Conservation (phyloP, 2,113 vertebrate genomes). For the Penelope pileata region DNA sequence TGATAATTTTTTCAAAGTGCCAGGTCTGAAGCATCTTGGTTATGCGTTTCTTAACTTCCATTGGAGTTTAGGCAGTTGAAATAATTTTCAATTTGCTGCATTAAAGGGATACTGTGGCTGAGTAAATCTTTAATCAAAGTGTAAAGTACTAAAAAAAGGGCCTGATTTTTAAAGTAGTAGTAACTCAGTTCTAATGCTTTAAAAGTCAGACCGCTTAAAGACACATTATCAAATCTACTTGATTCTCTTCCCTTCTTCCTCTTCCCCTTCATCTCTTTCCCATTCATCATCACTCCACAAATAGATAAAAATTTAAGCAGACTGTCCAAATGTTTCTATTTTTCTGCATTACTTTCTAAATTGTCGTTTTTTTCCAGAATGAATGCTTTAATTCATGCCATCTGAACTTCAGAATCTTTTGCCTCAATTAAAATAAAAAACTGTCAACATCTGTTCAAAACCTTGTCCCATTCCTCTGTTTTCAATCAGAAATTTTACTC, state of each 20-base stretch:
- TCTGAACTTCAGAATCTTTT: slow-evolving; percentile 1
- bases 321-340: not conserved
- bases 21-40: not conserved
- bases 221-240: not conserved
- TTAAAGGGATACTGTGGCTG: not conserved
- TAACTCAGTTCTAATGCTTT: not conserved
- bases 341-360: slow-evolving; percentile 1
- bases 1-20: not conserved
- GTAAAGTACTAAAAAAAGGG: not conserved
- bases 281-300: not conserved
- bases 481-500: not conserved
- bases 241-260: not conserved
- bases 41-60: not conserved
- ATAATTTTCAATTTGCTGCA: not conserved
- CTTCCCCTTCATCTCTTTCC: not conserved
- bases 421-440: not conserved
- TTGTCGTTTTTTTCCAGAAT: not conserved
- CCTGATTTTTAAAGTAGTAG: not conserved
- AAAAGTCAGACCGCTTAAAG: slow-evolving; percentile 3
- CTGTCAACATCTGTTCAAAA: not conserved
- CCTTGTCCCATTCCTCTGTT: not conserved
- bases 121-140: not conserved
- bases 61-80: not conserved
- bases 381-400: not conserved
- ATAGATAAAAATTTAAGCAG: slow-evolving; percentile 2